Evolutionary conservation across 2,888 invertebrate genomes (phyloP).

Genomic region (Ceraclea dissimilis): DNA sequence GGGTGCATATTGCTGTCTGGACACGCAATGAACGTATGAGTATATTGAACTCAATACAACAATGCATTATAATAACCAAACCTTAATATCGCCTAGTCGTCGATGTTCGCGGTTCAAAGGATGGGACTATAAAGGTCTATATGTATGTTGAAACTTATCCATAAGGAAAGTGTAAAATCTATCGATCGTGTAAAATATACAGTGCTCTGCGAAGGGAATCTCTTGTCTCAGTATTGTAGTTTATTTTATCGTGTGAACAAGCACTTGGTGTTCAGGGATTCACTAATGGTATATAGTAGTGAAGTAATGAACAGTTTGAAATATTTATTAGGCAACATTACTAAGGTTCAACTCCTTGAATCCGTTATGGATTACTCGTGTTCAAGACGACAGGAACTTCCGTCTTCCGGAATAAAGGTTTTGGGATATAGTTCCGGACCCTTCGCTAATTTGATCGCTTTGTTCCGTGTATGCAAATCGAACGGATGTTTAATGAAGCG

Average conservation of each 20-base stretch:
- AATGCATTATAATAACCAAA: too few species aligned
- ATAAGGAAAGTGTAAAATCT: too few species aligned
- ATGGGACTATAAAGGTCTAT: too few species aligned
- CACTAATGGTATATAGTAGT: constrained; percentile 14
- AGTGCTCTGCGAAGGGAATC: too few species aligned
- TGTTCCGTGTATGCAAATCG: constrained; percentile 21
- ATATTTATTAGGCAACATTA: constrained; percentile 24
- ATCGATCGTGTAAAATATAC: too few species aligned
- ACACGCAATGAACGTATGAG: too few species aligned
- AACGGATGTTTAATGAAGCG: constrained; percentile 16
- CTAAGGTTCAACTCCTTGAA: constrained; percentile 10
- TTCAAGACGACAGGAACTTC: constrained; percentile 17
- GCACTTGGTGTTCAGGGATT: constrained; percentile 5
- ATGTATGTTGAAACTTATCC: too few species aligned
- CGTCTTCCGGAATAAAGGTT: constrained; percentile 18
- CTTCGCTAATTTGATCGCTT: constrained; percentile 24
- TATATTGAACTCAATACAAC: too few species aligned
- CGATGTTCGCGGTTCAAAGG: too few species aligned
- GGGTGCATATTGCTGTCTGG: too few species aligned
- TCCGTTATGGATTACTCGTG: constrained; percentile 25
- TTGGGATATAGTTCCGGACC: constrained; percentile 11
- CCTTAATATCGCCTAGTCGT: too few species aligned
- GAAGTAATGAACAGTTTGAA: constrained; percentile 12
- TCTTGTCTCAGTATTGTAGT: too few species aligned
- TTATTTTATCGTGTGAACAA: constrained; percentile 16